These are phyloP conservation scores for Regulus satrapa DNA, from an alignment of 2,113 vertebrate genomes.

Conservation along the genomic window DNA sequence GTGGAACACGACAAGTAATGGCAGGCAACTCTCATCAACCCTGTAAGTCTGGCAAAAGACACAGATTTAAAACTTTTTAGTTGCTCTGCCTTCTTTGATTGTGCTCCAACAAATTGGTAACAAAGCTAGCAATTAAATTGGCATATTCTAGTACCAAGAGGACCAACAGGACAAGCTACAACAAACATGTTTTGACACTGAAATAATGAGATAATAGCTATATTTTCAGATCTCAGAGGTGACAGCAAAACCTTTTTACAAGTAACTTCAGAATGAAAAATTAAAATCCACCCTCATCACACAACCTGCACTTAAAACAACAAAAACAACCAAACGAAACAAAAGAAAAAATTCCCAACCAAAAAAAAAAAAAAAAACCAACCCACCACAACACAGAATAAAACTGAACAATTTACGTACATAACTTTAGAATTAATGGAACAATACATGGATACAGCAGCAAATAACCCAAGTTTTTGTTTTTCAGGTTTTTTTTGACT, in stretches of 20 bases:
- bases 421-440: not conserved
- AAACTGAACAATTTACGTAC: not conserved
- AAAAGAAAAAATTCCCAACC: not conserved
- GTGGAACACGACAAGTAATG: not conserved
- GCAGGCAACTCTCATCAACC: not conserved
- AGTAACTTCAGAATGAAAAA: not conserved
- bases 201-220: rapidly evolving
- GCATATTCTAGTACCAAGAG: not conserved
- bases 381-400: not conserved
- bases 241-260: not conserved
- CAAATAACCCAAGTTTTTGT: not conserved
- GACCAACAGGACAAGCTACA: not conserved
- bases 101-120: not conserved
- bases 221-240: not conserved
- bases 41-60: not conserved
- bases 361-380: not conserved
- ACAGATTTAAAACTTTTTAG: not conserved
- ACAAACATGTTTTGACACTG: not conserved
- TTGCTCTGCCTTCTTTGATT: not conserved
- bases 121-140: not conserved
- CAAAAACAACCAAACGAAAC: not conserved
- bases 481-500: no score
- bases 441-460: not conserved
- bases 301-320: not conserved
- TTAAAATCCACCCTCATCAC: not conserved